Base-by-base conservation (phyloP, 92 coral and sea anemone species). In the Paramuricea clavata region DNA sequence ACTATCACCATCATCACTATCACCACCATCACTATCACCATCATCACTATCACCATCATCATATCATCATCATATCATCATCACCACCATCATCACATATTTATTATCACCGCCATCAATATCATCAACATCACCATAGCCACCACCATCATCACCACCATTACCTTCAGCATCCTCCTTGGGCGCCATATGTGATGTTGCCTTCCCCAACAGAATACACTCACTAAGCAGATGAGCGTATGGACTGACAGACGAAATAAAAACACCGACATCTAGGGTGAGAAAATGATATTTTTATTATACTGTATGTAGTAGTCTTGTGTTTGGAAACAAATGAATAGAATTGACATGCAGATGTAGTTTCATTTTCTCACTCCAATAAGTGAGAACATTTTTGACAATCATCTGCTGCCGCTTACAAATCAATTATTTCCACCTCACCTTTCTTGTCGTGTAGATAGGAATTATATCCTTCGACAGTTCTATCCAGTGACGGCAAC, bases 161-260 rank as follows among this genome's bases (percentile, higher is more conserved):
- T 44, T 47, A 96, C 99, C 98, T 93, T 93, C 89, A 32, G 99
- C 95, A 88, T 96, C 99, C 83, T 94, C 87, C 7, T 93, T 90
- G 0, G 99, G 98, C 2, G 99, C 98, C 99, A 96, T 96, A 92
- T 96, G 95, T 0, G 99, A 92, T 12, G 99, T 96, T 32, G 99
- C 94, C 82, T 94, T 92, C 54, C 98, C 94, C 32, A 94, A 86
- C 60, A 96, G 78, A 62, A 96, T 88, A 44, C 98, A 94, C 47
- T 95, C 98, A 79, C 96, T 81, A 61, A 95, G 94, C 57, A 83
- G 98, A 77, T 91, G 92, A 10, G 98, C 90, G 76, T 89, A 95
- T 11, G 93, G 87, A n/a, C 93, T 82, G 62, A 95, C 79, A 60
- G 82, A 86, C 19, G 94, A 85, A 0, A 89, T 92, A 26, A 93